phyloP scores from a whole-genome alignment of 2,888 invertebrate genomes.

The Phyllotreta striolata region DNA sequence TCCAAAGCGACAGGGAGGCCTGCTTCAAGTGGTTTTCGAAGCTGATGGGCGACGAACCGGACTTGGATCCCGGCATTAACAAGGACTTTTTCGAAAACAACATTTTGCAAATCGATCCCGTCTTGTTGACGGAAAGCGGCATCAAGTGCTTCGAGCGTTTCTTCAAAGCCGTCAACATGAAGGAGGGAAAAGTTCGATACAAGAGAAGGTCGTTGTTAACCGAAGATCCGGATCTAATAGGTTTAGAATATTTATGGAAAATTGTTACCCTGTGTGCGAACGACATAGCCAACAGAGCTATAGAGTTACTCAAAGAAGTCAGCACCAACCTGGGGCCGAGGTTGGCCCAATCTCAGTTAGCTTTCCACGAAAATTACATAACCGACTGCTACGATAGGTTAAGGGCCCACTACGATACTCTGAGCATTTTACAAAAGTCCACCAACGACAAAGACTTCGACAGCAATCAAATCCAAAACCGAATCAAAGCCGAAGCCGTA shows the following conservation, averaged over 20 bases:
- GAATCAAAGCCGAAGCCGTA: constrained; percentile 74
- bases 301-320: constrained; percentile 90
- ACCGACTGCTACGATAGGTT: constrained; percentile 91
- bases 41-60: constrained; percentile 95
- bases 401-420: constrained; percentile 85
- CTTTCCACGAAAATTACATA: constrained; percentile 92
- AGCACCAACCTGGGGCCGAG: constrained; percentile 92
- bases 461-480: constrained; percentile 59
- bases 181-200: constrained; percentile 89
- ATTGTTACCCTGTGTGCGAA: constrained; percentile 86
- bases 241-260: constrained; percentile 93
- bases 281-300: constrained; percentile 92
- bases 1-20: constrained; percentile 91
- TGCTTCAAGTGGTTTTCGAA: constrained; percentile 99
- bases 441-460: constrained; percentile 61
- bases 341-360: constrained; percentile 77
- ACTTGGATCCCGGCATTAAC: constrained; percentile 94
- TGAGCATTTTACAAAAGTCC: constrained; percentile 69
- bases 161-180: constrained; percentile 94
- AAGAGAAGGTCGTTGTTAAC: constrained; percentile 86
- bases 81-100: constrained; percentile 96
- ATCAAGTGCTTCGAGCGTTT: constrained; percentile 90
- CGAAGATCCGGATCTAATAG: constrained; percentile 94
- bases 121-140: constrained; percentile 91
- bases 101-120: constrained; percentile 90